A percentile compares a stretch with the other conserved stretches of the same genome.
phyloP scores from a whole-genome alignment of 2,113 vertebrate genomes.

The Myrmecobius fasciatus region DNA sequence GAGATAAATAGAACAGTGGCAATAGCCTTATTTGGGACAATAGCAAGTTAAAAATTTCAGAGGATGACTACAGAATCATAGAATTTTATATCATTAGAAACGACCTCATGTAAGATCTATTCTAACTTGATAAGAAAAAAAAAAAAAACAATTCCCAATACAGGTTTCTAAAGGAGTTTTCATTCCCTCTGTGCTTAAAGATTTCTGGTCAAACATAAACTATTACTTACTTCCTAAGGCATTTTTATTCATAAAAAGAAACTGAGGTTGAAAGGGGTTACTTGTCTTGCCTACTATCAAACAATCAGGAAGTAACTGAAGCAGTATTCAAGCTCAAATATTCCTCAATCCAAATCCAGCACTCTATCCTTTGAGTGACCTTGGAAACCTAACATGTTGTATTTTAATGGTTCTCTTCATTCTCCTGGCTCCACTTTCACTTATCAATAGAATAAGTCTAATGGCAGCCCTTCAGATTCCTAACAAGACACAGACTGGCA shows the following conservation, averaged over 20 bases:
- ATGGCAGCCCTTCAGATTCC: neutral
- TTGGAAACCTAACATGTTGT: too few species aligned
- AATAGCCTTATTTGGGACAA: too few species aligned
- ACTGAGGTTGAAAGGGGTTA: neutral
- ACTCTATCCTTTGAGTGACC: too few species aligned
- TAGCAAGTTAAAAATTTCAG: too few species aligned
- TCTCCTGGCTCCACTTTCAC: neutral
- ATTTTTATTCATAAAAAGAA: neutral
- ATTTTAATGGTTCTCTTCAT: neutral
- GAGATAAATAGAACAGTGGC: too few species aligned
- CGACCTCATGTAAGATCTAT: too few species aligned
- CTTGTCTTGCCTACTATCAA: neutral
- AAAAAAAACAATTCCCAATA: neutral
- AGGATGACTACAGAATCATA: too few species aligned
- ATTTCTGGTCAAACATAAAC: neutral
- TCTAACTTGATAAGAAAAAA: too few species aligned
- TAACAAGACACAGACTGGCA: neutral
- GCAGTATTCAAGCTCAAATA: neutral
- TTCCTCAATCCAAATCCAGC: neutral
- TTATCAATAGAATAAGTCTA: neutral
- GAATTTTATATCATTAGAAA: too few species aligned
- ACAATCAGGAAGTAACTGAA: neutral
- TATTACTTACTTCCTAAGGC: neutral
- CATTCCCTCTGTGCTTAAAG: neutral
- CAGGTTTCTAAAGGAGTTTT: neutral